phyloP scores from a whole-genome alignment of 2,113 vertebrate species.

The Sylvilagus bachmani region DNA sequence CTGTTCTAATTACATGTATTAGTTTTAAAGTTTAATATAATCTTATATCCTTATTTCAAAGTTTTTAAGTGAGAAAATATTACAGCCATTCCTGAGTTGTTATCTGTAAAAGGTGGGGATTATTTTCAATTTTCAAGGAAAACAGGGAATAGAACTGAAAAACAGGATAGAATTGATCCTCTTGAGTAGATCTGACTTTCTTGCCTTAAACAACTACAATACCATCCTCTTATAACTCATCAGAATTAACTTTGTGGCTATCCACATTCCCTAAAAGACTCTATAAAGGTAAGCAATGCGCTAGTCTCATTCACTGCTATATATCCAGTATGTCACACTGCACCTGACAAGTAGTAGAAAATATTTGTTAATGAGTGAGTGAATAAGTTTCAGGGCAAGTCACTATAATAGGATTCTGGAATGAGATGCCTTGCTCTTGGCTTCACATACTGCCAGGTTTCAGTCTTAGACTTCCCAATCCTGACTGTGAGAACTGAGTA shows the following conservation, averaged over 20 bases:
- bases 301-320: neutral
- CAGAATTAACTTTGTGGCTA: neutral
- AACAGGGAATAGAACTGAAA: neutral
- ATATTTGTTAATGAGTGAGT: neutral
- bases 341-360: neutral
- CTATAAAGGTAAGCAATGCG: neutral
- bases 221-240: neutral
- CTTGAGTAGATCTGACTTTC: neutral
- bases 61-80: neutral
- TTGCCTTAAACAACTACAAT: neutral
- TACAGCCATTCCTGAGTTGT: neutral
- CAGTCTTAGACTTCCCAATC: neutral
- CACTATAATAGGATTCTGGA: neutral
- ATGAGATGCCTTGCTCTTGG: neutral
- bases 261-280: neutral
- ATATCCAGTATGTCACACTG: neutral
- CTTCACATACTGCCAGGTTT: neutral
- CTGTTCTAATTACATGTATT: neutral
- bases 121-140: slow-evolving; percentile 36
- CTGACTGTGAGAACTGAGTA: neutral
- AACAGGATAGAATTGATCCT: no score
- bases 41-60: slow-evolving; percentile 12
- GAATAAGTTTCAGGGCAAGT: slow-evolving; percentile 4
- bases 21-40: slow-evolving; percentile 32
- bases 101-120: neutral